Evolutionary conservation across 1,140 invertebrate genomes (phyloP).

Genomic region (Tetramorium simillimum): DNA sequence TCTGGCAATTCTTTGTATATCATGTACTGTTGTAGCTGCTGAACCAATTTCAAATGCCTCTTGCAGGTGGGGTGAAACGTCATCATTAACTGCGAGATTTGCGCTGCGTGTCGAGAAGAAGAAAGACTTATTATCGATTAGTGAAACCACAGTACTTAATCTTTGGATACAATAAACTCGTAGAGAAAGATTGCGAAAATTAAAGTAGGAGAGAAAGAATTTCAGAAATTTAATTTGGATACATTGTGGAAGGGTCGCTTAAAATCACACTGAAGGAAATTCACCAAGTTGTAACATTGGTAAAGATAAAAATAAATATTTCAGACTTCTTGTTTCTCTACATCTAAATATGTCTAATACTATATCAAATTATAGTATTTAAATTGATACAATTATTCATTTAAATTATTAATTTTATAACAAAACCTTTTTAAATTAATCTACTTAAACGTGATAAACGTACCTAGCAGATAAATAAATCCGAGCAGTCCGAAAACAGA

Average conservation of each 20-base stretch:
- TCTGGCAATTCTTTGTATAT: conserved; percentile 77
- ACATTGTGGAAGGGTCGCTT: background rate
- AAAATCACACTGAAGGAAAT: background rate
- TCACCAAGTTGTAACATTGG: background rate
- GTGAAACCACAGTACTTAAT: background rate
- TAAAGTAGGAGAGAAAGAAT: background rate
- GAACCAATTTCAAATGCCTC: conserved; percentile 69
- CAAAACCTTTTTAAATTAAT: background rate
- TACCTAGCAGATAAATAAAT: conserved; percentile 80
- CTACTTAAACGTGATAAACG: background rate
- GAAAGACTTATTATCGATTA: conserved; percentile 13
- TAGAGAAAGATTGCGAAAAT: background rate
- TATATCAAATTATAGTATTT: background rate
- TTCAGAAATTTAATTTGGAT: background rate
- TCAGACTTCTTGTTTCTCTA: background rate
- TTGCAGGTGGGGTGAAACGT: conserved; percentile 72
- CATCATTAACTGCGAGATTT: conserved; percentile 72
- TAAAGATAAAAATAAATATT: background rate
- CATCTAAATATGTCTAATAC: background rate
- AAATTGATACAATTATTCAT: background rate
- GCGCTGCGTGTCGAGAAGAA: conserved; percentile 64
- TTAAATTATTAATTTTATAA: background rate
- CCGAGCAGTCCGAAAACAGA: conserved; percentile 77
- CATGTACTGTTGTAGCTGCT: conserved; percentile 80
- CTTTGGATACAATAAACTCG: background rate